Evolutionary conservation across 2,113 vertebrate genomes (phyloP), one percentile per base, ranked within the genome.

Genomic region (Cyanoderma ruficeps): DNA sequence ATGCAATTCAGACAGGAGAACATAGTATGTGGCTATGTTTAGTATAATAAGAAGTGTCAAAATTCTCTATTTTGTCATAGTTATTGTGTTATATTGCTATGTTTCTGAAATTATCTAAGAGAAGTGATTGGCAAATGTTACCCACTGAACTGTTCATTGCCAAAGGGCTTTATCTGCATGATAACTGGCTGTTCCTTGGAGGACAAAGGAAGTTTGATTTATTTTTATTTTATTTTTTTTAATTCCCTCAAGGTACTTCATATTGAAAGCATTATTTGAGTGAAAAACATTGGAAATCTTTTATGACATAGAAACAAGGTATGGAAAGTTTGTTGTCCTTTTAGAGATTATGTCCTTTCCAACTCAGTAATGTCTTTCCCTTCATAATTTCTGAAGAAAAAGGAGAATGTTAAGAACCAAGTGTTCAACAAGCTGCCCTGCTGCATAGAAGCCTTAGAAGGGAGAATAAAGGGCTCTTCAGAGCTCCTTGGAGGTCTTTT

Each of bases 391-490:
- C 60, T 89, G 69, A 94, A 86, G 65, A 80, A 53, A 76, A 53
- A 74, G 37, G 55, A 81, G 44, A 71, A 68, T 83, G 13, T 67
- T 88, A 63, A 76, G 94, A 94, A 78, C 20, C 27, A 53, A 89
- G 23, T 64, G 72, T 87, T 91, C 37, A 57, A 68, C 69, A 74
- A 64, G 71, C 60, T 84, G 61, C 69, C 55, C 16, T 91, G 61
- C 35, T 95, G 41, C 56, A 64, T 89, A 44, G 80, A 91, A 90
- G 83, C 56, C 60, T 94, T 78, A 82, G 82, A 83, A 95, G 69
- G 18, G 27, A 64, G 52, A 93, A 89, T 87, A 92, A 94, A 89
- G 44, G 52, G 57, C 89, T 94, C 83, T 94, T 95, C 83, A 95
- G 67, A 90, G 90, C 70, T 95, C 61, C 61, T 90, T 64, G 23